Base-by-base conservation (phyloP, 2,113 vertebrate genomes). In the Lasiurus borealis region DNA sequence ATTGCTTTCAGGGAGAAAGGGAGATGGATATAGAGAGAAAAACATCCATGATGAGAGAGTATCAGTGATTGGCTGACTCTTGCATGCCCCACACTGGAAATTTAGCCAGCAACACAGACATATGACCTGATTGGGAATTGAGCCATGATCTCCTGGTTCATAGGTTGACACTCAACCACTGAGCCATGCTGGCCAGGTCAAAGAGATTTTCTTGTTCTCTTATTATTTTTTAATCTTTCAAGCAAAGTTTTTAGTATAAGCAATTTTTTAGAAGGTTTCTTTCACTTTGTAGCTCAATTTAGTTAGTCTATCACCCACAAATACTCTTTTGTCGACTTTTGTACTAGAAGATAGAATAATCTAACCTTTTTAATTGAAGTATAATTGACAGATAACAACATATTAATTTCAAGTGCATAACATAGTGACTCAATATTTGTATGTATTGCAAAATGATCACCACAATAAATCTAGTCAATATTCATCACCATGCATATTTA, bases 221-320 rank as follows among this genome's bases (percentile, higher is more conserved):
- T n/a, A 23, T 59, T 25, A 40, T 62, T 59, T 62, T 82, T 82
- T 40, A 2, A 6, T 48, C n/a, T 57, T 85, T 5, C 5, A 87
- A 88, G 76, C 57, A 36, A 44, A 89, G 23, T 31, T 94, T 81
- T 88, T 84, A 81, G 16, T 36, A 52, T 72, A 25, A 93, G 23
- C 46, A 82, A 21, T 57, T 68, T 16, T 75, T 95, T 25, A 64
- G 31, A 75, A 57, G 44, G 31, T 50, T 85, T 90, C 64, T 75
- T 5, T 34, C 50, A 85, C 85, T 75, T 78, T 77, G 25, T 27
- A 23, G 4, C 36, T 93, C 75, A 95, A 75, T 80, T 50, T 82
- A 68, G 46, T 69, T 54, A n/a, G 27, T 40, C 5, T 90, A 40
- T 72, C 59, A 90, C 80, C 5, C 23, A 46, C 27, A 44, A 48